Evolutionary conservation across 1,140 invertebrate species (phyloP).

Genomic region (Drosophila arawakana): DNA sequence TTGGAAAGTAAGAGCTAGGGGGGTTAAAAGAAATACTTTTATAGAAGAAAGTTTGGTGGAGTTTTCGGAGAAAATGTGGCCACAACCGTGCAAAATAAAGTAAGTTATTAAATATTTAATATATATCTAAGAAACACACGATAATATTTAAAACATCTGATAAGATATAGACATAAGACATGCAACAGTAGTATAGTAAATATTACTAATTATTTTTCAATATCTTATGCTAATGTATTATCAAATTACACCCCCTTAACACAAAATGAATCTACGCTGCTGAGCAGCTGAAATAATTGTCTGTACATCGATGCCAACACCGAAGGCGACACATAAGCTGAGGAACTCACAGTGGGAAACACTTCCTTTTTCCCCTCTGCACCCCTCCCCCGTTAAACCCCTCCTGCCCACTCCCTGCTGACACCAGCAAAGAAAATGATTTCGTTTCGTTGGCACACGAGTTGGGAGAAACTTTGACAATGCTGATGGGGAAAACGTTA

Average conservation of each 20-base stretch:
- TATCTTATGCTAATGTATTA: too few species aligned
- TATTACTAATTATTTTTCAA: too few species aligned
- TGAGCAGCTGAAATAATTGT: conserved; percentile 11
- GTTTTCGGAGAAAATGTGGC: neutral
- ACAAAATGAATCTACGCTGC: conserved; percentile 16
- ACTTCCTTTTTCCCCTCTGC: neutral
- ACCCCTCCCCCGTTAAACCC: neutral
- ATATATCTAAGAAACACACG: too few species aligned
- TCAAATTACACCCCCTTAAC: neutral
- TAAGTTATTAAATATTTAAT: neutral
- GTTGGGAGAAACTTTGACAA: conserved; percentile 39
- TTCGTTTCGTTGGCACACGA: conserved; percentile 43
- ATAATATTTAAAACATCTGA: too few species aligned
- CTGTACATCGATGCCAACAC: conserved; percentile 26
- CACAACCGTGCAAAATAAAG: too few species aligned
- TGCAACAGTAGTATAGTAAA: too few species aligned
- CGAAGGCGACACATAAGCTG: conserved; percentile 30
- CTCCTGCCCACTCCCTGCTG: neutral
- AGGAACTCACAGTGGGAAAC: conserved; percentile 38
- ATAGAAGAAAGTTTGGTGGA: neutral
- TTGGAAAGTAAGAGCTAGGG: neutral
- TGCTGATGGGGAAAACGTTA: conserved; percentile 44
- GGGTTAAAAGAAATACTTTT: neutral
- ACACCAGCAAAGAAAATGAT: conserved; percentile 25
- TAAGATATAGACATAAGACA: too few species aligned